Conservation (phyloP, 2,797 vertebrate species). For the Aldrovandia affinis region DNA sequence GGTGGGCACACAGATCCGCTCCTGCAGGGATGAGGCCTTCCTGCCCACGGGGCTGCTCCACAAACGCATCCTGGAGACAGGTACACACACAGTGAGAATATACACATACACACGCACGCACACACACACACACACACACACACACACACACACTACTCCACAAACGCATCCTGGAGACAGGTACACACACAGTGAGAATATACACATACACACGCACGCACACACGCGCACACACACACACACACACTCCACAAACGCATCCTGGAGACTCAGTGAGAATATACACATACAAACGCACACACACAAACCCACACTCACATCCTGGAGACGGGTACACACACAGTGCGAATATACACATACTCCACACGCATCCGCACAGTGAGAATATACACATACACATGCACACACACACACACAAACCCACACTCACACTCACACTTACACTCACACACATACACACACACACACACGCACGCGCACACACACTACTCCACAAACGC, state of each 20-base stretch:
- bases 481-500: no score
- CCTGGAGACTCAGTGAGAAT: not conserved
- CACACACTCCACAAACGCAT: no score
- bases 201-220: not conserved
- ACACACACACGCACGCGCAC: no score
- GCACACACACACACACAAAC: constrained; percentile 50
- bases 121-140: not conserved
- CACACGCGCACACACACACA: no score
- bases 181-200: not conserved
- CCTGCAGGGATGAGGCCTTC: constrained; percentile 82
- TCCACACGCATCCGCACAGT: not conserved
- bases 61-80: constrained; percentile 78
- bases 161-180: not conserved
- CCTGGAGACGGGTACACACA: not conserved
- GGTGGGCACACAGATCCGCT: constrained; percentile 77
- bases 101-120: no score
- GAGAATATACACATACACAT: no score
- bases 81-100: constrained; percentile 62
- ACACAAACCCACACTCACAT: no score
- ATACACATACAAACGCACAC: no score
- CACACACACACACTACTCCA: not conserved
- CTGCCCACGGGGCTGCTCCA: constrained; percentile 74
- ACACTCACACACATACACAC: no score
- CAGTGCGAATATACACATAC: not conserved
- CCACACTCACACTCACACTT: constrained; percentile 49